A percentile compares a stretch with the other conserved stretches of the same genome.
phyloP scores from a whole-genome alignment of 2,888 invertebrate genomes.

The Stratiomys singularior region DNA sequence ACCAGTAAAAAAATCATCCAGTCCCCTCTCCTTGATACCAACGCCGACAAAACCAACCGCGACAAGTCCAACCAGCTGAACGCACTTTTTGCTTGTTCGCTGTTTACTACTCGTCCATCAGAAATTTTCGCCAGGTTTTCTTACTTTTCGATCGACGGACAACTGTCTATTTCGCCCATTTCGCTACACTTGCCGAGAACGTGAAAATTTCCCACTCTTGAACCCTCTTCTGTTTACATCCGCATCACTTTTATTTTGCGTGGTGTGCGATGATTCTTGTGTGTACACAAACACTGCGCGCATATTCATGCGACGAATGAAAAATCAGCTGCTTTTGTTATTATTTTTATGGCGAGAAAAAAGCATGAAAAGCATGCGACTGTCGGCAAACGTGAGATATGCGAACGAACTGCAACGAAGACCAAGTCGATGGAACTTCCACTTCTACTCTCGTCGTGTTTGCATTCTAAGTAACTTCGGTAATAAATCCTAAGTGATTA shows the following conservation, averaged over 20 bases:
- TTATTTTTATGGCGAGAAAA: conserved; percentile 31
- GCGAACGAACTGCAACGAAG: no score
- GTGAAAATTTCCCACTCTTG: background rate
- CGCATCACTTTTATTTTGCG: background rate
- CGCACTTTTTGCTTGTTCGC: no score
- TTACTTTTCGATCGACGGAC: no score
- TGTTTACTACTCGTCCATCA: no score
- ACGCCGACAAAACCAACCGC: background rate
- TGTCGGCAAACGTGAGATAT: no score
- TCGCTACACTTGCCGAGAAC: background rate
- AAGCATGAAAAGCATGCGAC: background rate
- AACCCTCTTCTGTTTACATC: background rate
- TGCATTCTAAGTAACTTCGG: no score
- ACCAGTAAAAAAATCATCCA: background rate
- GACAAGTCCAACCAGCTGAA: background rate
- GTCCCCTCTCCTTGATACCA: background rate
- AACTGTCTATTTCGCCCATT: background rate
- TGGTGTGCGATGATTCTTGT: background rate
- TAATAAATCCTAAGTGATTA: no score
- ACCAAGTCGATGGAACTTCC: no score
- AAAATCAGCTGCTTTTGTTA: conserved; percentile 42
- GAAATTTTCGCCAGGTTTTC: no score
- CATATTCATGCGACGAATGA: background rate
- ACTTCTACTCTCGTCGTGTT: no score
- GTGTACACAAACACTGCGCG: background rate